These are phyloP conservation scores for Barypeithes pellucidus DNA, from an alignment of 2,888 invertebrate species.

Conservation along the genomic window DNA sequence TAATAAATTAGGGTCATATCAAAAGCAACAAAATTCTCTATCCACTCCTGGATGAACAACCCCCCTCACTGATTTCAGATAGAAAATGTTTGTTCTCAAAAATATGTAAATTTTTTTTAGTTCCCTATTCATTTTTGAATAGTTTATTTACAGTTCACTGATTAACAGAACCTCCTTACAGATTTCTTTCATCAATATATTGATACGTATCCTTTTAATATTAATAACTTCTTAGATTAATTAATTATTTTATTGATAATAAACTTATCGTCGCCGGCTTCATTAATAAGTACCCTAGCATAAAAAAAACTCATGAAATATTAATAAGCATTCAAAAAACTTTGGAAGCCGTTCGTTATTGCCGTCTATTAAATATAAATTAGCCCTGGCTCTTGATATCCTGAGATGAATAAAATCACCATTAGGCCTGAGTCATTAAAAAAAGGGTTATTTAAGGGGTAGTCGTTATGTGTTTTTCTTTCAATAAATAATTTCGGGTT, in stretches of 20 bases:
- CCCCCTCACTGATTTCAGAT: too few species aligned
- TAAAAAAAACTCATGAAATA: constrained; percentile 16
- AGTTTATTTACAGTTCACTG: too few species aligned
- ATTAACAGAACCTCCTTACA: too few species aligned
- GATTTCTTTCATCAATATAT: too few species aligned
- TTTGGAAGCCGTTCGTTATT: constrained; percentile 11
- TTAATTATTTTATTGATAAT: not conserved
- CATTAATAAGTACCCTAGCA: not conserved
- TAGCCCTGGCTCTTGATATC: constrained; percentile 16
- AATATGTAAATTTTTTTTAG: too few species aligned
- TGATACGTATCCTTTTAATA: not conserved
- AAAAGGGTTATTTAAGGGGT: constrained; percentile 15
- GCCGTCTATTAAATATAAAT: constrained; percentile 23
- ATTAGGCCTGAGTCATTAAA: constrained; percentile 17
- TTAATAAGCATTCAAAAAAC: constrained; percentile 15
- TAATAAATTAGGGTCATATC: too few species aligned
- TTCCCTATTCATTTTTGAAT: too few species aligned
- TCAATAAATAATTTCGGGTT: constrained; percentile 7
- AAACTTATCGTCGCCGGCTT: not conserved
- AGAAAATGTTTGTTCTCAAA: too few species aligned
- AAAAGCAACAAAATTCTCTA: too few species aligned
- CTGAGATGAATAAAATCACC: constrained; percentile 19
- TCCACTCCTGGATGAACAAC: too few species aligned
- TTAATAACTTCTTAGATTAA: not conserved
- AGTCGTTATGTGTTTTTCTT: constrained; percentile 1